Conservation (phyloP, 92 coral and sea anemone species). For the Epizoanthus fatuus region DNA sequence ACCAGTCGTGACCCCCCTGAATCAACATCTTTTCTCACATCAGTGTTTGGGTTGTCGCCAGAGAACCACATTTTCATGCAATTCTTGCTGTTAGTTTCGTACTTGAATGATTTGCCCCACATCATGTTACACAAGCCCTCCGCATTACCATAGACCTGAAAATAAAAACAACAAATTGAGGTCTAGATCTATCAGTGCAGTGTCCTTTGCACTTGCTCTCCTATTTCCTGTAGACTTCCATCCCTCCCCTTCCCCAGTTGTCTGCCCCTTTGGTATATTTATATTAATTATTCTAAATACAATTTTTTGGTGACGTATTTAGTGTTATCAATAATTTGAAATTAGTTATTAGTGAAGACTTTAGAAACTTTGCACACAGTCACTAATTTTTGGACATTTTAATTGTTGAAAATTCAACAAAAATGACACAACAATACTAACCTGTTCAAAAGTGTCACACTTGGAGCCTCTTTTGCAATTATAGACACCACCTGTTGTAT, state of each 20-base stretch:
- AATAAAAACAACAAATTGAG: background rate
- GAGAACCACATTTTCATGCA: constrained; percentile 74
- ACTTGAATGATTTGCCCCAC: constrained; percentile 86
- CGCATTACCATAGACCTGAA: constrained; percentile 82
- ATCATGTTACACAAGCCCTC: constrained; percentile 85
- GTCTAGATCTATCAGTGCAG: too few relatives aligned
- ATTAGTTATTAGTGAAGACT: background rate
- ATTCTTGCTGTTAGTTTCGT: constrained; percentile 57
- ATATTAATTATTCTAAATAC: too few relatives aligned
- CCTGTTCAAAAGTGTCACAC: constrained; percentile 86
- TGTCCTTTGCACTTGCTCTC: too few relatives aligned
- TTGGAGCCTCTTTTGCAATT: constrained; percentile 66
- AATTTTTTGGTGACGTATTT: too few relatives aligned
- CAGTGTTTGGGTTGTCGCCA: constrained; percentile 65
- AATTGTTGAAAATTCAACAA: background rate
- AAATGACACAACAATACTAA: background rate
- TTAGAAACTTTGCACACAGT: background rate
- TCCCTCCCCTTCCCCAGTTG: too few relatives aligned
- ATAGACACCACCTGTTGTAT: constrained; percentile 52
- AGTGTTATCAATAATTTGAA: background rate
- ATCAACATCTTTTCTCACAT: constrained; percentile 20
- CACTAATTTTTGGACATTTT: background rate
- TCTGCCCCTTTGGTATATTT: too few relatives aligned
- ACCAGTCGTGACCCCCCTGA: background rate
- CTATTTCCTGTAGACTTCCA: too few relatives aligned